These are phyloP conservation scores for Phasia obesa DNA, from an alignment of 2,888 invertebrate species.

Conservation along the genomic window DNA sequence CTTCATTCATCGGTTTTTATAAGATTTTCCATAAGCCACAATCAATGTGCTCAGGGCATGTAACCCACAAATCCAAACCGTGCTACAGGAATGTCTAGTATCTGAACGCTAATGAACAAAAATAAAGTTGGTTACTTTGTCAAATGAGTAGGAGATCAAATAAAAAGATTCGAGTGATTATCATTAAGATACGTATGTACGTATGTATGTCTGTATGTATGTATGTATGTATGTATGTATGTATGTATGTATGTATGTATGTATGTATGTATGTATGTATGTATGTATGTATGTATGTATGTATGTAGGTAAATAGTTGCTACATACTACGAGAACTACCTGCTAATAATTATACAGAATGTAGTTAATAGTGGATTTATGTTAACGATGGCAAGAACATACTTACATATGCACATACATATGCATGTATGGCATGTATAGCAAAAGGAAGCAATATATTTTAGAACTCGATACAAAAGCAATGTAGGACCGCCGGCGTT, in stretches of 20 bases:
- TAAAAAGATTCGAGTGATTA: constrained; percentile 59
- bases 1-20: constrained; percentile 61
- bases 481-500: constrained; percentile 73
- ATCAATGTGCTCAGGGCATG: constrained; percentile 28
- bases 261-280: no score
- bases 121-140: constrained; percentile 28
- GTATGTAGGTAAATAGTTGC: background rate
- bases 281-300: no score
- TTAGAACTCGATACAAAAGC: constrained; percentile 25
- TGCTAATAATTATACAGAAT: constrained; percentile 6
- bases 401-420: background rate
- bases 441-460: constrained; percentile 59
- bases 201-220: no score
- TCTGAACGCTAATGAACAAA: background rate
- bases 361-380: constrained; percentile 39
- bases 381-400: constrained; percentile 27
- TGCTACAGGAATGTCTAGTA: background rate
- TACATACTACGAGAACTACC: constrained; percentile 15
- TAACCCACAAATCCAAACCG: background rate
- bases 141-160: constrained; percentile 46
- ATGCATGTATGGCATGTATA: no score
- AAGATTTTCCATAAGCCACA: constrained; percentile 57
- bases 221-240: no score
- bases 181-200: constrained; percentile 39
- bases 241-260: no score